These are phyloP conservation scores for Folsomia manolachei DNA, from an alignment of 2,888 invertebrate species.

Conservation along the genomic window DNA sequence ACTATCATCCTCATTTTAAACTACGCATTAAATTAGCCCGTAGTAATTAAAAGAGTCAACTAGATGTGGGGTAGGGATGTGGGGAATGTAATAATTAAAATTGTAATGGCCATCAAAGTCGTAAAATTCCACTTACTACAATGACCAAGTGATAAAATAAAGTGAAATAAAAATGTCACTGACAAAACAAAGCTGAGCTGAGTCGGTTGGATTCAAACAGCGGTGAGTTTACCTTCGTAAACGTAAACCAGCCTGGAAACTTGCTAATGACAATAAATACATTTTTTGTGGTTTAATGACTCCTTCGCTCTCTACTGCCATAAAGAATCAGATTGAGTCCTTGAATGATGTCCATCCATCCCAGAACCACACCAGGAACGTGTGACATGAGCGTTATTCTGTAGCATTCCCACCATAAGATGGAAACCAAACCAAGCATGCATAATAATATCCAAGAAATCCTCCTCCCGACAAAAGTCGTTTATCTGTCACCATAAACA, in stretches of 20 bases:
- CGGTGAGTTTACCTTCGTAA: no score
- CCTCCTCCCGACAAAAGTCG: background rate
- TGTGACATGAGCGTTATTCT: background rate
- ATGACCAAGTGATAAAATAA: conserved; percentile 1
- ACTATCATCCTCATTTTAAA: background rate
- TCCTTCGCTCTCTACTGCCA: background rate
- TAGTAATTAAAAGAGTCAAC: background rate
- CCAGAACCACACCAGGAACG: background rate
- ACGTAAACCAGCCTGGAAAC: no score
- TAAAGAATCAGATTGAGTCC: conserved; percentile 13
- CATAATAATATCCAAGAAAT: no score
- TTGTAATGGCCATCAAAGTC: background rate
- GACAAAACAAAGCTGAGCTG: conserved; percentile 1
- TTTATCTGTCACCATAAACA: conserved; percentile 5
- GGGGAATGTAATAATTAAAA: conserved; percentile 1
- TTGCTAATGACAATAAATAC: conserved; percentile 24
- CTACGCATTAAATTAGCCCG: background rate
- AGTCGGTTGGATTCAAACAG: background rate
- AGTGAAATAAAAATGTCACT: conserved; percentile 4
- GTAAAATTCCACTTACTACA: background rate
- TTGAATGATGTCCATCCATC: background rate
- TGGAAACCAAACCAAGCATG: no score
- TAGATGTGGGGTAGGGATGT: background rate
- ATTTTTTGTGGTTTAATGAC: conserved; percentile 18
- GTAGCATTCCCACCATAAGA: no score